phyloP scores from a whole-genome alignment of 2,888 invertebrate species.

The Beris chalybata region DNA sequence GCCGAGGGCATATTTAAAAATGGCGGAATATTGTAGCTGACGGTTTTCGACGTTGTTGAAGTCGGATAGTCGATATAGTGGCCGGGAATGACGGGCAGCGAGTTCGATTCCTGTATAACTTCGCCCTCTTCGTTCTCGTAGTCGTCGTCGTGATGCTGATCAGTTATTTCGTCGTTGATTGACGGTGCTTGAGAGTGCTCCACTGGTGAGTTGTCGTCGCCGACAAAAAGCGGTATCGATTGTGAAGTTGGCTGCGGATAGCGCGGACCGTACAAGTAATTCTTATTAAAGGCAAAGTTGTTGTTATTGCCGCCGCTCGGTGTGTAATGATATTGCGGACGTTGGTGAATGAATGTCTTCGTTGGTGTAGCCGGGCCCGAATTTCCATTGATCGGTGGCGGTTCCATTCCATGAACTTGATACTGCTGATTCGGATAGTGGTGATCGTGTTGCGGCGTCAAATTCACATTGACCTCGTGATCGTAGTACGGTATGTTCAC shows the following conservation, averaged over 20 bases:
- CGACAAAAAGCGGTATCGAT: background rate
- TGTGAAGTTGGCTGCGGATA: too few species aligned
- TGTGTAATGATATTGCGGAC: background rate
- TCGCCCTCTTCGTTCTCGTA: conserved; percentile 58
- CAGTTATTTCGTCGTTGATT: conserved; percentile 31
- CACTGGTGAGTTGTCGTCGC: conserved; percentile 21
- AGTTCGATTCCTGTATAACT: conserved; percentile 58
- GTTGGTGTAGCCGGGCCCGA: background rate
- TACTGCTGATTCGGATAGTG: conserved; percentile 5
- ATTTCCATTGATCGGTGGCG: conserved; percentile 2
- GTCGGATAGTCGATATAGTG: conserved; percentile 25
- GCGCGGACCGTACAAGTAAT: too few species aligned
- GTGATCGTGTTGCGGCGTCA: conserved; percentile 46
- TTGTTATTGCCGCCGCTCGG: background rate
- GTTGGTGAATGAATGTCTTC: conserved; percentile 5
- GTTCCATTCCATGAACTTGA: conserved; percentile 9
- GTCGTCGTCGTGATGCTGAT: conserved; percentile 49
- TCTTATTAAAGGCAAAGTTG: background rate
- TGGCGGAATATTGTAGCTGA: conserved; percentile 18
- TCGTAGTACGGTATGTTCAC: conserved; percentile 47
- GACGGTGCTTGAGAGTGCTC: conserved; percentile 26
- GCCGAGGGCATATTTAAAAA: conserved; percentile 32
- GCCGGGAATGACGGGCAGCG: conserved; percentile 56
- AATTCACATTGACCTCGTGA: conserved; percentile 45
- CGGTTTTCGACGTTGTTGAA: conserved; percentile 11